Evolutionary conservation across 2,888 invertebrate species (phyloP).

Genomic region (Bombyx huttoni): DNA sequence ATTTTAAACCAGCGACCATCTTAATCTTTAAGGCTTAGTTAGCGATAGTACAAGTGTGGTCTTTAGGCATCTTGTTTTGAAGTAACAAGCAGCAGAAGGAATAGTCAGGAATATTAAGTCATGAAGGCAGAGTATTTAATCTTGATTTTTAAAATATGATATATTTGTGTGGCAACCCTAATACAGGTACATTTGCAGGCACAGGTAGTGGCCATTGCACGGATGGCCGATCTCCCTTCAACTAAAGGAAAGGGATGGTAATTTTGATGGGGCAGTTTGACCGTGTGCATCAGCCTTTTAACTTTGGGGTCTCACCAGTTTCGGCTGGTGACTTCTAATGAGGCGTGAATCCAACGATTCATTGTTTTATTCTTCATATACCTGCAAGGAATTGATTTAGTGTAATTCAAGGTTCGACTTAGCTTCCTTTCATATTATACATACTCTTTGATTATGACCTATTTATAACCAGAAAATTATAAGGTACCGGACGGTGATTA

Average conservation of each 20-base stretch:
- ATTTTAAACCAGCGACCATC: no score
- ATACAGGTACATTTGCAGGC: slow-evolving; percentile 34
- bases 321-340: slow-evolving; percentile 53
- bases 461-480: no score
- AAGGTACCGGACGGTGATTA: no score
- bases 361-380: slow-evolving; percentile 24
- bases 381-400: not conserved
- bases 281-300: slow-evolving; percentile 32
- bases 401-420: not conserved
- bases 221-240: slow-evolving; percentile 62
- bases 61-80: no score
- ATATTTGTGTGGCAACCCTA: not conserved
- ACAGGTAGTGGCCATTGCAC: slow-evolving; percentile 50
- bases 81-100: no score
- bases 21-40: no score
- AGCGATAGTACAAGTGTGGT: no score
- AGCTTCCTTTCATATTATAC: no score
- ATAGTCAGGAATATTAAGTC: no score
- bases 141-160: no score
- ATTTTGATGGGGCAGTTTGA: slow-evolving; percentile 34
- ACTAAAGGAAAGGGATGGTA: slow-evolving; percentile 46
- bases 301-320: slow-evolving; percentile 42
- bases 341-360: slow-evolving; percentile 45
- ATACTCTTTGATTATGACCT: no score
- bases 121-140: no score